Evolutionary conservation across 2,113 vertebrate genomes (phyloP).

Genomic region (Phalacrocorax pelagicus): DNA sequence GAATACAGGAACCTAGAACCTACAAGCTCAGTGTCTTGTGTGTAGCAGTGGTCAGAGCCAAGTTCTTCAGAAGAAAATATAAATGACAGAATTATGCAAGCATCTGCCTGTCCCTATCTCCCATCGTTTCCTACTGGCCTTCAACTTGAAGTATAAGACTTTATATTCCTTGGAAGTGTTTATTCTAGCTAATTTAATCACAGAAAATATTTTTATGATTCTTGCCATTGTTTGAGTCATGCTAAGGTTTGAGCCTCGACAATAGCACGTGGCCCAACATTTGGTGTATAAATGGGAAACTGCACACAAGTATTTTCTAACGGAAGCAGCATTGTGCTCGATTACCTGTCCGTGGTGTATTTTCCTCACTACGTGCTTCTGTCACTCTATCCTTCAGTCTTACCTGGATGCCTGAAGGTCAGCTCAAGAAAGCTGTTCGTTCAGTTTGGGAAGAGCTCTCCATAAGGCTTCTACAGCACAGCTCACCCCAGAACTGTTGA

Average conservation of each 20-base stretch:
- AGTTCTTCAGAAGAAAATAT: slow-evolving; percentile 4
- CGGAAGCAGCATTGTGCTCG: not conserved
- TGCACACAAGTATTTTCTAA: not conserved
- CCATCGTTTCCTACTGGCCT: not conserved
- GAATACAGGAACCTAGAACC: not conserved
- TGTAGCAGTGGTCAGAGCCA: not conserved
- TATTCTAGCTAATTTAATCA: not conserved
- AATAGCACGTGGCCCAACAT: rapidly evolving
- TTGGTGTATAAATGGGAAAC: not conserved
- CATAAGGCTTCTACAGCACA: not conserved
- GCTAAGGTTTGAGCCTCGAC: not conserved
- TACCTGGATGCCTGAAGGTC: not conserved
- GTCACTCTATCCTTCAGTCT: not conserved
- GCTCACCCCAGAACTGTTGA: not conserved
- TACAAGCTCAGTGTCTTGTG: not conserved
- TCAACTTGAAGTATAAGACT: not conserved
- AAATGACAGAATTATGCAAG: not conserved
- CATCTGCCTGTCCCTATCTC: not conserved
- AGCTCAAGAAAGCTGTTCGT: not conserved
- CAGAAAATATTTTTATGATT: not conserved
- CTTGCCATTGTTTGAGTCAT: not conserved
- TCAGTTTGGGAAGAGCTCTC: not conserved
- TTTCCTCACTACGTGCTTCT: not conserved
- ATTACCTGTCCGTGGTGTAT: not conserved
- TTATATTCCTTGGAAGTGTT: not conserved